Base-by-base conservation (phyloP, 2,797 vertebrate species). In the Catharus ustulatus region DNA sequence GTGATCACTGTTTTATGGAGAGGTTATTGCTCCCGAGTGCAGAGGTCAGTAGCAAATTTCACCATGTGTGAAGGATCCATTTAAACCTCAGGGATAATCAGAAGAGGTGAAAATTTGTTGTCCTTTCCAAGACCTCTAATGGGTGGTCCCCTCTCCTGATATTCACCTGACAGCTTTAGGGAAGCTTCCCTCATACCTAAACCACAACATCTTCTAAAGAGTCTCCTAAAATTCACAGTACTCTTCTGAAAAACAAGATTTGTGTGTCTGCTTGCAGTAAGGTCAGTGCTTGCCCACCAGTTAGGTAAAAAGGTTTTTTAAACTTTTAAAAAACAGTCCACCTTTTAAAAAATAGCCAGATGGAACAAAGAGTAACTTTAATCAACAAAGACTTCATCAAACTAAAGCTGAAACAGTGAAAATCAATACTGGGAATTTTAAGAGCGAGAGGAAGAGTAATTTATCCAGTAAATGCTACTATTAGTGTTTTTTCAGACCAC, bases 401-500 rank as follows among this genome's bases (percentile, higher is more conserved):
- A 51, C 11, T 66, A 12, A 51, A 38, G 38, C 27, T 59, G 32
- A 32, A 67, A 34, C 52, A 36, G 15, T 64, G 36, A 86, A 93
- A 95, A 91, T 91, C 77, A 74, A 58, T 90, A 49, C 51, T 82
- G 46, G 68, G 55, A 84, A 69, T 46, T 72, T 55, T 68, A 5
- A 17, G 36, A 20, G 13, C 6, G 14, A 2, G 3, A 3, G 13
- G 14, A 24, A 54, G 32, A 73, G 4, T 71, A 72, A 23, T 78
- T 93, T 90, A 18, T 83, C 57, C 0, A 4, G 27, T 72, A 89
- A 90, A 78, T 92, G 34, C 40, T 78, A 57, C 48, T 91, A 46
- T 93, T 87, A 76, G 45, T n/a, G 9, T 59, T 77, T 93, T 72
- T 87, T 89, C 45, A 93, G 57, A 67, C 58, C 30, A 63, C 42